Evolutionary conservation across 2,797 vertebrate species (phyloP).

Genomic region (Delichon dasypus): DNA sequence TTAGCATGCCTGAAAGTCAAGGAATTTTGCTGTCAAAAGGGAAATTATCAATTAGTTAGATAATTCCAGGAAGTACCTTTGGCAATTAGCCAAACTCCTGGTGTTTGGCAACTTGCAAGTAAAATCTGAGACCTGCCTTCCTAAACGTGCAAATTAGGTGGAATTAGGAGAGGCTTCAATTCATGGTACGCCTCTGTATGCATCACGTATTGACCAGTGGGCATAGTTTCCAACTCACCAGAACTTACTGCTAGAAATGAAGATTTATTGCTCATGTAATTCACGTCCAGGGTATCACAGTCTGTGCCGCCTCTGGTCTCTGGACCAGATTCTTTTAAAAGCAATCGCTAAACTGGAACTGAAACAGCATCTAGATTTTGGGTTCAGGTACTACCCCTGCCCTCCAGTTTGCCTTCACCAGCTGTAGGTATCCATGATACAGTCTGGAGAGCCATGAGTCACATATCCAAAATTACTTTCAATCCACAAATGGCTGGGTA

Average conservation of each 20-base stretch:
- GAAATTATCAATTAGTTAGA: neutral
- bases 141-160: neutral
- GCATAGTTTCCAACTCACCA: neutral
- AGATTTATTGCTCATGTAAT: neutral
- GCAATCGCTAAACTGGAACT: neutral
- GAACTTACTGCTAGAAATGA: neutral
- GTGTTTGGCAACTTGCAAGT: neutral
- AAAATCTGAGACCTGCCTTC: neutral
- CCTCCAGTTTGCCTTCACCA: neutral
- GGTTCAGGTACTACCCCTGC: neutral
- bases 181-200: neutral
- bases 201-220: fast-evolving
- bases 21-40: neutral
- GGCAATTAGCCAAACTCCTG: neutral
- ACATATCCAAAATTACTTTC: neutral
- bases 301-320: neutral
- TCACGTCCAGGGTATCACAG: neutral
- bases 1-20: neutral
- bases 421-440: neutral
- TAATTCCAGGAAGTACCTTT: neutral
- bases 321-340: neutral
- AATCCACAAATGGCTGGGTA: neutral
- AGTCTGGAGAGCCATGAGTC: neutral
- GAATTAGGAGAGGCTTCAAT: neutral
- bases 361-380: neutral